phyloP scores from a whole-genome alignment of 2,113 vertebrate species.

The Hassar affinis region DNA sequence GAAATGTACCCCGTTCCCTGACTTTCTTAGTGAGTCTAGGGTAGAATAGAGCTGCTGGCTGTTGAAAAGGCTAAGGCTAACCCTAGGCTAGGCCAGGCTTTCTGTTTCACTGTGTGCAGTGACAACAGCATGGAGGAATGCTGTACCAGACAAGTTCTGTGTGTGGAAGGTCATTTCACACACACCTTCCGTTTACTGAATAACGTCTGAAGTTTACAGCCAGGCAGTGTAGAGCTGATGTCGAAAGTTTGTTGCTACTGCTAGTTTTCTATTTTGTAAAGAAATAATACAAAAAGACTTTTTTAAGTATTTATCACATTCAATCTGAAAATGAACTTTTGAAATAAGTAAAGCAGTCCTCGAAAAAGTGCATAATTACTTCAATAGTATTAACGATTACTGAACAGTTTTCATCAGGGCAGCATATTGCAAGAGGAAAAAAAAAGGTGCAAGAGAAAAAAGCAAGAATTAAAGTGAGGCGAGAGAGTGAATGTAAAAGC shows the following conservation, averaged over 20 bases:
- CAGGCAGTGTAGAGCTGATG: slow-evolving; percentile 25
- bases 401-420: not conserved
- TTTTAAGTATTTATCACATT: not conserved
- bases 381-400: not conserved
- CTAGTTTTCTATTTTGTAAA: not conserved
- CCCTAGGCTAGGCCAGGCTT: slow-evolving; percentile 7
- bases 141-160: slow-evolving; percentile 59
- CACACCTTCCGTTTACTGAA: slow-evolving; percentile 51
- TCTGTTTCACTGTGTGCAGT: slow-evolving; percentile 59
- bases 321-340: not conserved
- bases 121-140: slow-evolving; percentile 77
- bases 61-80: slow-evolving; percentile 29
- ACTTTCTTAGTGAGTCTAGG: not conserved
- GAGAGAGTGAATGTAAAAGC: slow-evolving; percentile 47
- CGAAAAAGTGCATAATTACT: not conserved
- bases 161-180: slow-evolving; percentile 63
- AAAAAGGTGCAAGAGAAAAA: not conserved
- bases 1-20: not conserved
- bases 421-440: not conserved
- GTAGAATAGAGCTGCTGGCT: slow-evolving; percentile 5
- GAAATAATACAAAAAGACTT: not conserved
- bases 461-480: slow-evolving; percentile 43
- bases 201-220: slow-evolving; percentile 61
- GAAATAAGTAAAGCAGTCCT: not conserved
- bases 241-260: no score